A percentile compares a stretch with the other conserved stretches of the same genome.
Evolutionary conservation across 2,888 invertebrate genomes (phyloP).

Genomic region (Nomada hirtipes): DNA sequence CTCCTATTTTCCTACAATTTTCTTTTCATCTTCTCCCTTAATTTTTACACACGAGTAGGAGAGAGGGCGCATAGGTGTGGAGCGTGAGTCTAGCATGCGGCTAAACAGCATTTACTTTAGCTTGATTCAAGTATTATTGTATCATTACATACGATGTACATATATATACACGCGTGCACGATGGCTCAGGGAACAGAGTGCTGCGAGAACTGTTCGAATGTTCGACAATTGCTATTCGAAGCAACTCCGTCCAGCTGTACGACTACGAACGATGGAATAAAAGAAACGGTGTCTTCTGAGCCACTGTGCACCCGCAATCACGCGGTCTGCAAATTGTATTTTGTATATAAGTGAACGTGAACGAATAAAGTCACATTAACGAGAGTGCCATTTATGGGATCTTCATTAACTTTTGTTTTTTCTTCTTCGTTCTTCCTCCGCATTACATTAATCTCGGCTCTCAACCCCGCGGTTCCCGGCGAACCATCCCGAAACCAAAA

Average conservation of each 20-base stretch:
- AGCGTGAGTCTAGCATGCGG: slow-evolving; percentile 20
- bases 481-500: not conserved
- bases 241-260: not conserved
- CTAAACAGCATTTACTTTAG: slow-evolving; percentile 34
- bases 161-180: slow-evolving; percentile 73
- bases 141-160: slow-evolving; percentile 16
- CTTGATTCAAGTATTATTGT: slow-evolving; percentile 64
- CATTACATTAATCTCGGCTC: no score
- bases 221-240: not conserved
- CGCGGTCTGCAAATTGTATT: slow-evolving; percentile 62
- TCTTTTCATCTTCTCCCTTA: not conserved
- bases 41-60: slow-evolving; percentile 7
- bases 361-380: slow-evolving; percentile 74
- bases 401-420: slow-evolving; percentile 14
- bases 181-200: slow-evolving; percentile 54
- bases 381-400: slow-evolving; percentile 72
- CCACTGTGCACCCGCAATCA: slow-evolving; percentile 46
- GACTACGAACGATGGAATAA: not conserved
- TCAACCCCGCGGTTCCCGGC: no score
- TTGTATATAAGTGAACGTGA: slow-evolving; percentile 68
- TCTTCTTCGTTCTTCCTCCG: not conserved
- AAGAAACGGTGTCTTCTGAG: slow-evolving; percentile 39
- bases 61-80: slow-evolving; percentile 23
- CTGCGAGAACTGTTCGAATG: not conserved
- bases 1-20: not conserved